Conservation (phyloP, 2,888 invertebrate genomes). For the Perdita meconis region DNA sequence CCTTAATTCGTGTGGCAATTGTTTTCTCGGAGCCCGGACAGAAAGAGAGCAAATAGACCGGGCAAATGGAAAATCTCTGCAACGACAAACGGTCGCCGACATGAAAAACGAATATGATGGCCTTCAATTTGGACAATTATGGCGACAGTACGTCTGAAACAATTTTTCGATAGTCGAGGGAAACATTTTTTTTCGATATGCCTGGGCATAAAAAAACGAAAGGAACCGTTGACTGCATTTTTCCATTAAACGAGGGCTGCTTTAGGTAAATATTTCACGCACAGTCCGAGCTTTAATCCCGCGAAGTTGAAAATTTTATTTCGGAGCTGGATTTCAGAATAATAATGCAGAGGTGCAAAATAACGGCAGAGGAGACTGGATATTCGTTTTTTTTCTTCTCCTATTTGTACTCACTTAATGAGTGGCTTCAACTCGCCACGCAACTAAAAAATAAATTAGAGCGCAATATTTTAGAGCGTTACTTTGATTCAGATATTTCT, state of each 20-base stretch:
- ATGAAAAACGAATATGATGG: slow-evolving; percentile 8
- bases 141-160: not conserved
- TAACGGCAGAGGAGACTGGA: too few species aligned
- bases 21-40: not conserved
- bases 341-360: not conserved
- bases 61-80: not conserved
- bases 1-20: slow-evolving; percentile 16
- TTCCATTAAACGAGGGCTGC: not conserved
- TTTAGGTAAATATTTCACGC: not conserved
- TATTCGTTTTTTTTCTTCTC: not conserved
- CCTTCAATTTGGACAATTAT: not conserved
- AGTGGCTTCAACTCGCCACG: too few species aligned
- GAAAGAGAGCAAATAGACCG: not conserved
- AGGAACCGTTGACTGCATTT: not conserved
- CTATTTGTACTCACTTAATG: too few species aligned
- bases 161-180: not conserved
- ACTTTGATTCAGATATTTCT: too few species aligned
- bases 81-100: not conserved
- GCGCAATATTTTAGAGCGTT: too few species aligned
- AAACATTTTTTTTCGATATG: not conserved
- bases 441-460: too few species aligned
- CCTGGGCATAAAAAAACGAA: not conserved
- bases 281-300: not conserved
- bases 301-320: not conserved
- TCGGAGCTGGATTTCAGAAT: not conserved